Evolutionary conservation across 2,113 vertebrate species (phyloP).

Genomic region (Heterotis niloticus): DNA sequence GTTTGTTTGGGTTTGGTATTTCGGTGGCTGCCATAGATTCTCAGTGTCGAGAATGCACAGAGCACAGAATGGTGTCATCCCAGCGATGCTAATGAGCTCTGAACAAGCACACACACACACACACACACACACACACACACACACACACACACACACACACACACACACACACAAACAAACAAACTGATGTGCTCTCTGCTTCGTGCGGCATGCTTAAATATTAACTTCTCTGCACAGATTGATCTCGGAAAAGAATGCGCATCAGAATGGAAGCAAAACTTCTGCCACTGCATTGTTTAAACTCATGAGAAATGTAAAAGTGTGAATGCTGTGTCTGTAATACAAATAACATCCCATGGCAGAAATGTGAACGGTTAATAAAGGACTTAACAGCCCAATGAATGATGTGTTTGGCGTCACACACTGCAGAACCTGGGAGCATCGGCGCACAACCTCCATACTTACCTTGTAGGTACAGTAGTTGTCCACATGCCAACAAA

Average conservation of each 20-base stretch:
- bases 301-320: too few relatives aligned
- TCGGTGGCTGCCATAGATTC: slow-evolving; percentile 4
- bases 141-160: slow-evolving; percentile 3
- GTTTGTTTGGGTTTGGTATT: too few relatives aligned
- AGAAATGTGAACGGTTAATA: too few relatives aligned
- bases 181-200: background rate
- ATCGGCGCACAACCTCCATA: background rate
- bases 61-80: background rate
- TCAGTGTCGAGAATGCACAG: background rate
- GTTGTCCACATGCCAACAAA: background rate
- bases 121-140: background rate
- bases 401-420: background rate
- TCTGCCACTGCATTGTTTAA: too few relatives aligned
- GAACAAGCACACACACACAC: background rate
- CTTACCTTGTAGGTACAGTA: background rate
- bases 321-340: too few relatives aligned
- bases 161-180: background rate
- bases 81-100: background rate
- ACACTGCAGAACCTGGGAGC: background rate
- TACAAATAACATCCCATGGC: too few relatives aligned
- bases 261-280: too few relatives aligned
- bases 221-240: too few relatives aligned
- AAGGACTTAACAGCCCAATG: too few relatives aligned
- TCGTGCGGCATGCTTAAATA: too few relatives aligned
- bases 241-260: too few relatives aligned